Base-by-base conservation (phyloP, 2,797 vertebrate species). In the Neoniphon sammara region DNA sequence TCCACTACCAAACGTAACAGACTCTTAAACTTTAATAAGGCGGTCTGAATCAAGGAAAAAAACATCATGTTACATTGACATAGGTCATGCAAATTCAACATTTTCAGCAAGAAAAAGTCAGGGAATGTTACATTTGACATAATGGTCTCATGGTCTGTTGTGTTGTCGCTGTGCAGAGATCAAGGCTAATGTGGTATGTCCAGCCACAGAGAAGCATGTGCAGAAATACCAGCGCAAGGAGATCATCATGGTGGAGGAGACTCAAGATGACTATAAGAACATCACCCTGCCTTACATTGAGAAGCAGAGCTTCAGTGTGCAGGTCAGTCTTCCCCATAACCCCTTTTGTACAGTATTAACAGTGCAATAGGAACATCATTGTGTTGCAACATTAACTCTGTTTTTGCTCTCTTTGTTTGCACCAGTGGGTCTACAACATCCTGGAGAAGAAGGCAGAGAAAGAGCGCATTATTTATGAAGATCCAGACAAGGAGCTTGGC, bases 341-440 rank as follows among this genome's bases (percentile, higher is more conserved):
- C 23, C 20, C 14, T 44, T 27, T 66, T 5, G 9, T 18, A 25
- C 2, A 5, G 5, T 18, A 4, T n/a, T n/a, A 54, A 49, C 39
- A 27, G 25, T 23, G 2, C 1, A 1, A 0, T 4, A 2, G 7
- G 34, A 8, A 8, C 20, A 27, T 30, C 11, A 0, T 49, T 5
- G n/a, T 34, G 3, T 5, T 18, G 7, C 18, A 3, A 1, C 6
- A 2, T 20, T 34, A 64, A 30, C 5, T 60, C 5, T 31, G 20
- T 53, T 11, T 57, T 59, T n/a, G 4, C 9, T 2, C 4, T 66
- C 10, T 1, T 30, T 53, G 21, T 69, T 15, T 4, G 11, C 80
- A 42, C 5, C 85, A 99, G 98, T 99, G 98, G 98, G 96, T 99
- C 0, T 93, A 97, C 84, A 99, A 99, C 81, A 97, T 99, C 85